Evolutionary conservation across 2,888 invertebrate species (phyloP).

Genomic region (Pseudeuparius sepicola): DNA sequence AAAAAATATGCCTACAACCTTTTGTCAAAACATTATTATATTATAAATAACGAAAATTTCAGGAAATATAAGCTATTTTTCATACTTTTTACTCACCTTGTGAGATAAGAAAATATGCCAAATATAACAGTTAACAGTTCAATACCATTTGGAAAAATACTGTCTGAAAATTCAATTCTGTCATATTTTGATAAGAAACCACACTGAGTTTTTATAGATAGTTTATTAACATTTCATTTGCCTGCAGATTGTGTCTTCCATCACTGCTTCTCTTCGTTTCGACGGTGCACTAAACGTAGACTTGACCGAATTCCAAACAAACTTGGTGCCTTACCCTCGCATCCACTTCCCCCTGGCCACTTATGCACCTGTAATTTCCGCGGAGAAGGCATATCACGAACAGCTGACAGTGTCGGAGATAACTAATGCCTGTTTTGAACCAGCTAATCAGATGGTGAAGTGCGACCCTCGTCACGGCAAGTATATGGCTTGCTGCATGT

Average conservation of each 20-base stretch:
- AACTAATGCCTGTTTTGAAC: conserved; percentile 92
- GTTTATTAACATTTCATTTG: conserved; percentile 21
- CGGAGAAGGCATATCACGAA: conserved; percentile 89
- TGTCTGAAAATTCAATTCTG: too few species aligned
- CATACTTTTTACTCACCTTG: too few species aligned
- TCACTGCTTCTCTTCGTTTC: conserved; percentile 85
- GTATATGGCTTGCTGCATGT: conserved; percentile 92
- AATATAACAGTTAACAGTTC: too few species aligned
- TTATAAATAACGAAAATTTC: too few species aligned
- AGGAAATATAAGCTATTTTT: too few species aligned
- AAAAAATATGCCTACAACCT: too few species aligned
- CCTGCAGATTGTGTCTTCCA: conserved; percentile 77
- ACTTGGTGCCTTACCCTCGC: conserved; percentile 87
- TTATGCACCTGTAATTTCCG: conserved; percentile 85
- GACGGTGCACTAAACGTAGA: conserved; percentile 90
- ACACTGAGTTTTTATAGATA: background rate
- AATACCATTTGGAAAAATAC: too few species aligned
- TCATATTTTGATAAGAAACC: background rate
- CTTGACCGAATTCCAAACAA: conserved; percentile 89
- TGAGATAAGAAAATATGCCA: too few species aligned
- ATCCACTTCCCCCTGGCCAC: conserved; percentile 91
- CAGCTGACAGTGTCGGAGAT: conserved; percentile 85
- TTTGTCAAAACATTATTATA: too few species aligned
- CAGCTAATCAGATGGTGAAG: conserved; percentile 88
- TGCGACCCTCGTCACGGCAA: conserved; percentile 86